A percentile compares a stretch with the other conserved stretches of the same genome.
These are phyloP conservation scores for Ennomos erosarius DNA, from an alignment of 2,888 invertebrate species.

Conservation along the genomic window DNA sequence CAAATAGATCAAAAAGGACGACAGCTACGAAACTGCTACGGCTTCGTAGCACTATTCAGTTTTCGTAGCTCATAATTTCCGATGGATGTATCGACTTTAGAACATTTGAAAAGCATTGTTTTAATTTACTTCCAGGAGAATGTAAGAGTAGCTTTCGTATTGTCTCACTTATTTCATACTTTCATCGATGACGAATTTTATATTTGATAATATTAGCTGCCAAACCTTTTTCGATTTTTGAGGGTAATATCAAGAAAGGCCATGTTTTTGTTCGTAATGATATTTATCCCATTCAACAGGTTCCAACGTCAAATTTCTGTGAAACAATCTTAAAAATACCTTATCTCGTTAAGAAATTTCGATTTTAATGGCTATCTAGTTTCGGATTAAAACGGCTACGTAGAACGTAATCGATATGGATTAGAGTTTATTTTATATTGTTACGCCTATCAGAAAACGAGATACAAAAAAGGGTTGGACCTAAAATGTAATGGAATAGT, in stretches of 20 bases:
- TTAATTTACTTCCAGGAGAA: not conserved
- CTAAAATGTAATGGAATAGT: conserved; percentile 38
- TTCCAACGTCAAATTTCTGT: too few species aligned
- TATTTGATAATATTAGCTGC: too few species aligned
- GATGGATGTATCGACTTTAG: not conserved
- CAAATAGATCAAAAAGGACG: conserved; percentile 14
- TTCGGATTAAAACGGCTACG: conserved; percentile 6
- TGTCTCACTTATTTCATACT: not conserved
- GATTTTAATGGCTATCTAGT: conserved; percentile 7
- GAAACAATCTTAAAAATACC: not conserved
- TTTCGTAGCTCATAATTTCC: conserved; percentile 6
- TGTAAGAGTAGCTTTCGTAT: not conserved
- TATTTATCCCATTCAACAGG: too few species aligned
- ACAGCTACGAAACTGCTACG: conserved; percentile 22
- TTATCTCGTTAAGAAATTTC: not conserved
- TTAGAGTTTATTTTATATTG: conserved; percentile 16
- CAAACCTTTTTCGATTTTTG: too few species aligned
- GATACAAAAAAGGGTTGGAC: conserved; percentile 25
- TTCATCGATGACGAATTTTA: too few species aligned
- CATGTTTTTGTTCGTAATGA: too few species aligned
- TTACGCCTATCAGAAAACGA: conserved; percentile 13
- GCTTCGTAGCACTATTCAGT: conserved; percentile 19
- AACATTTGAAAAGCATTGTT: not conserved
- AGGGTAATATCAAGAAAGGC: too few species aligned
- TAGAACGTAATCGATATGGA: conserved; percentile 15